These are phyloP conservation scores for Cyrtodaria siliqua DNA, from an alignment of 2,888 invertebrate species.

Conservation along the genomic window DNA sequence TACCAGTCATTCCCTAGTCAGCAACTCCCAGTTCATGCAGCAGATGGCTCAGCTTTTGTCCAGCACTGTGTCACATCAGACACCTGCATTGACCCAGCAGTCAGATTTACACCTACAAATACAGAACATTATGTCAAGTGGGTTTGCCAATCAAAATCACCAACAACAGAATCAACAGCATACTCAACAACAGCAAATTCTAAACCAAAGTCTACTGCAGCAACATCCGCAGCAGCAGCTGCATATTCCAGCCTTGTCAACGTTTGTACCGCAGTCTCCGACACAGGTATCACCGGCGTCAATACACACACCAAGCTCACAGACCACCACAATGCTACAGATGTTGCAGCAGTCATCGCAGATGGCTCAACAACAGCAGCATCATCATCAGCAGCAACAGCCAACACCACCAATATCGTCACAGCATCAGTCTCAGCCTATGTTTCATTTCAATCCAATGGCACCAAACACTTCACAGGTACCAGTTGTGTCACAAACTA, in stretches of 20 bases:
- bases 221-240: constrained; percentile 4
- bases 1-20: too few relatives aligned
- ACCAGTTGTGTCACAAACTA: too few relatives aligned
- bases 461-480: too few relatives aligned
- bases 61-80: too few relatives aligned
- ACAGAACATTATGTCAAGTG: too few relatives aligned
- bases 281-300: neutral
- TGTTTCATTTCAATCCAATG: too few relatives aligned
- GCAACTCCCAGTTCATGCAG: too few relatives aligned
- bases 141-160: too few relatives aligned
- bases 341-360: constrained; percentile 7
- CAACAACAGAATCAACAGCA: neutral
- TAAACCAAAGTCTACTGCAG: neutral
- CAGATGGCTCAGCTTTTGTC: too few relatives aligned
- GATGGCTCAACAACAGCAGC: constrained; percentile 13
- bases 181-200: neutral
- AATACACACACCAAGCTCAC: neutral
- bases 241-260: neutral
- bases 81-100: too few relatives aligned
- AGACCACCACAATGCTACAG: constrained; percentile 1
- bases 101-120: too few relatives aligned
- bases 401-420: neutral
- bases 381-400: constrained; percentile 26
- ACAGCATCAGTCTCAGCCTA: too few relatives aligned
- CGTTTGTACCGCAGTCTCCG: neutral